phyloP scores from a whole-genome alignment of 1,140 invertebrate species.

The Brachionus angularis region DNA sequence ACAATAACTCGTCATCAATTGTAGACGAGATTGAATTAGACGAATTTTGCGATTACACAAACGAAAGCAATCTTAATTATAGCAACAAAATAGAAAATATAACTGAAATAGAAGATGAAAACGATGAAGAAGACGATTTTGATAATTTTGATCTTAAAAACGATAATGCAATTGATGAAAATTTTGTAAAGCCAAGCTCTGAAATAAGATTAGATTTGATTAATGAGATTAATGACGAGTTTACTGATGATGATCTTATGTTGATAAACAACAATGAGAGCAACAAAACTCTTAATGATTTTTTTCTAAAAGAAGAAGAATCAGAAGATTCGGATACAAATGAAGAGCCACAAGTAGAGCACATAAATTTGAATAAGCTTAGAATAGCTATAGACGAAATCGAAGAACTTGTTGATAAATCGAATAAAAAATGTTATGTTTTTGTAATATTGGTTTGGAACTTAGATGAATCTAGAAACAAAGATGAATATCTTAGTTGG shows the following conservation, averaged over 20 bases:
- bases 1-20: background rate
- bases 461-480: background rate
- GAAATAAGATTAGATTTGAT: constrained; percentile 35
- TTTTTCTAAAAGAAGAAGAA: constrained; percentile 24
- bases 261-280: background rate
- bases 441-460: constrained; percentile 29
- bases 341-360: background rate
- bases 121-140: constrained; percentile 6
- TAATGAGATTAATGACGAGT: constrained; percentile 38
- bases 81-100: too few species aligned
- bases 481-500: background rate
- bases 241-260: background rate
- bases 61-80: background rate
- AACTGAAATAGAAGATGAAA: background rate
- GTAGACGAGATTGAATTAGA: background rate
- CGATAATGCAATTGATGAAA: background rate
- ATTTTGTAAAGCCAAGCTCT: background rate
- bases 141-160: constrained; percentile 3
- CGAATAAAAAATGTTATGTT: constrained; percentile 32
- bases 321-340: background rate
- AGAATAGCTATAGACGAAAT: constrained; percentile 40
- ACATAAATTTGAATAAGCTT: constrained; percentile 33
- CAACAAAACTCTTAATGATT: constrained; percentile 4
- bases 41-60: constrained; percentile 4
- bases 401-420: constrained; percentile 31